A percentile compares a stretch with the other conserved stretches of the same genome.
These are phyloP conservation scores for Watsonalla cultraria DNA, from an alignment of 2,888 invertebrate genomes.

Conservation along the genomic window DNA sequence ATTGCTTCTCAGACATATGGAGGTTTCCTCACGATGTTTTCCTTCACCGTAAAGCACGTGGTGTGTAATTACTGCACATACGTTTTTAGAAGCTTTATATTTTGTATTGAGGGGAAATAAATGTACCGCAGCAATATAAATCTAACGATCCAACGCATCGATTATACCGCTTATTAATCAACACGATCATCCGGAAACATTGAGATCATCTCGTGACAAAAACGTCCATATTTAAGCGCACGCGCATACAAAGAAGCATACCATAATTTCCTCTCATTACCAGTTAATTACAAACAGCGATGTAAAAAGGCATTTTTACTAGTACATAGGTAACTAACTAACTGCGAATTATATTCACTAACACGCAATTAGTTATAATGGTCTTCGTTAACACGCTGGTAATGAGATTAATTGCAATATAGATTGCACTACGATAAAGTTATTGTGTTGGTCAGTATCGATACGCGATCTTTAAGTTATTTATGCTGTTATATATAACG, in stretches of 20 bases:
- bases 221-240: constrained; percentile 39
- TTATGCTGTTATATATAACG: no score
- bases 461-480: no score
- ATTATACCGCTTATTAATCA: constrained; percentile 63
- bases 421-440: no score
- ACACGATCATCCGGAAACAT: constrained; percentile 53
- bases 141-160: constrained; percentile 44
- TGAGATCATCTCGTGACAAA: constrained; percentile 48
- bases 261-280: constrained; percentile 53
- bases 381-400: background rate
- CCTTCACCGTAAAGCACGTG: no score
- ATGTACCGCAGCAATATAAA: constrained; percentile 22
- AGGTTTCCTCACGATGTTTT: no score
- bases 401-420: background rate
- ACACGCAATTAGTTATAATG: background rate
- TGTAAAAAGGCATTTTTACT: constrained; percentile 23
- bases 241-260: constrained; percentile 37
- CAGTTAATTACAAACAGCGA: constrained; percentile 48
- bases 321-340: constrained; percentile 1
- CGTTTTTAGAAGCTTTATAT: no score
- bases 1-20: no score
- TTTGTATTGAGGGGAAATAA: constrained; percentile 22
- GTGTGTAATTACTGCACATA: no score
- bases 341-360: constrained; percentile 10
- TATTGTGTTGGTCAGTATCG: background rate